Evolutionary conservation across 2,888 invertebrate genomes (phyloP).

Genomic region (Tetranychus piercei): DNA sequence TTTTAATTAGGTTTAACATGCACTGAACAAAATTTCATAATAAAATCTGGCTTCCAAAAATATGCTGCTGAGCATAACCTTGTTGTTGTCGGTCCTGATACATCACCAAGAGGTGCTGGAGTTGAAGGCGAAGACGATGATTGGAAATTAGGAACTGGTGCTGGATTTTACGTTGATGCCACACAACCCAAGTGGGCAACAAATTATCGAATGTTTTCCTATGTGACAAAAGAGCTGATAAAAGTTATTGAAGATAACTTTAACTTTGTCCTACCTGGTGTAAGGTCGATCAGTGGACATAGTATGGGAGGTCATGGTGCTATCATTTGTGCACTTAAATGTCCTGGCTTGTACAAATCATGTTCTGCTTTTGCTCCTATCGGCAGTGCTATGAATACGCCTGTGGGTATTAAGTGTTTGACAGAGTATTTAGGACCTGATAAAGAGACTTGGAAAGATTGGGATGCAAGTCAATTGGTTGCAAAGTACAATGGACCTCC

Average conservation of each 20-base stretch:
- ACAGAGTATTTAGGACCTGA: slow-evolving; percentile 54
- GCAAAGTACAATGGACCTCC: slow-evolving; percentile 63
- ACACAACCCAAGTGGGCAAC: slow-evolving; percentile 71
- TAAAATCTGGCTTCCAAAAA: slow-evolving; percentile 83
- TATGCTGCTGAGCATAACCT: slow-evolving; percentile 68
- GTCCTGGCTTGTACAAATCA: slow-evolving; percentile 56
- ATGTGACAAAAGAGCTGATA: slow-evolving; percentile 69
- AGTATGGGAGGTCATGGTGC: slow-evolving; percentile 99
- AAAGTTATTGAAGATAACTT: slow-evolving; percentile 56
- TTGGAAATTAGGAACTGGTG: slow-evolving; percentile 86
- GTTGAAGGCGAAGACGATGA: slow-evolving; percentile 74
- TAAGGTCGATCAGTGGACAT: slow-evolving; percentile 37
- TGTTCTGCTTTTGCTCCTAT: slow-evolving; percentile 93
- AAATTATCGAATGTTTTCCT: slow-evolving; percentile 86
- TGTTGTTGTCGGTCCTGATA: slow-evolving; percentile 80
- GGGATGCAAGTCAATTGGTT: slow-evolving; percentile 71
- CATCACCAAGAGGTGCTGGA: slow-evolving; percentile 70
- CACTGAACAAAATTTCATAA: slow-evolving; percentile 77
- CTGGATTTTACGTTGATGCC: slow-evolving; percentile 89
- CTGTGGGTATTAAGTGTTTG: slow-evolving; percentile 61
- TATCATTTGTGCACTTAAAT: slow-evolving; percentile 65
- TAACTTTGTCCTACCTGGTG: slow-evolving; percentile 35
- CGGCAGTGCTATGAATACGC: slow-evolving; percentile 47
- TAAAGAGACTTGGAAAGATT: slow-evolving; percentile 52
- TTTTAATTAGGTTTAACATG: slow-evolving; percentile 33